These are phyloP conservation scores for Mormoops blainvillei DNA, from an alignment of 2,113 vertebrate genomes.

Conservation along the genomic window DNA sequence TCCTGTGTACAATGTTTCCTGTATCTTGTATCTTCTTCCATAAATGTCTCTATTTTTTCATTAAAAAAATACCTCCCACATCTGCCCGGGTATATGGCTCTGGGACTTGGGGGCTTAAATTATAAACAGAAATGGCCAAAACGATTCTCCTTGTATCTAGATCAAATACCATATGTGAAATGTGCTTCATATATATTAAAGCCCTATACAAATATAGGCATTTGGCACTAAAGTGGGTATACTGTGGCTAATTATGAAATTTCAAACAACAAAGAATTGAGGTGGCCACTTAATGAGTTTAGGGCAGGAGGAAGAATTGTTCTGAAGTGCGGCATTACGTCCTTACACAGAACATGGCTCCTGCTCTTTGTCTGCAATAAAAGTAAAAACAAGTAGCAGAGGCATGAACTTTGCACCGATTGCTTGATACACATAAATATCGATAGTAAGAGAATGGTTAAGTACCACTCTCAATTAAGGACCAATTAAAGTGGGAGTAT, in stretches of 20 bases:
- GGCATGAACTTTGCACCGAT: not conserved
- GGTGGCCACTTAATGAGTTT: not conserved
- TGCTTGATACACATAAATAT: not conserved
- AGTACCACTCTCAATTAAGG: not conserved
- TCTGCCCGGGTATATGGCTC: not conserved
- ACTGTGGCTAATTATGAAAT: not conserved
- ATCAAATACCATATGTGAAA: not conserved
- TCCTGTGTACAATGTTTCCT: too few species aligned
- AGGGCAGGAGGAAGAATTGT: not conserved
- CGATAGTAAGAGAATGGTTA: not conserved
- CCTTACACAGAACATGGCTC: not conserved
- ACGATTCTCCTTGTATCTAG: not conserved
- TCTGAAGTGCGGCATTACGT: not conserved
- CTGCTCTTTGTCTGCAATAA: not conserved
- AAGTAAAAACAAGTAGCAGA: not conserved
- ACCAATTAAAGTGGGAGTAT: not conserved
- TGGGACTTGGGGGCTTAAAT: not conserved
- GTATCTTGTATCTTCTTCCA: too few species aligned
- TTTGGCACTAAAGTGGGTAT: not conserved
- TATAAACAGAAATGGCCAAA: not conserved
- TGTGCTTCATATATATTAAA: not conserved
- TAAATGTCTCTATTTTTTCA: too few species aligned
- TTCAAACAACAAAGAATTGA: not conserved
- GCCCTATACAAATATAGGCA: not conserved
- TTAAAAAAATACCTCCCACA: not conserved